Base-by-base conservation (phyloP, 2,797 vertebrate species). In the Salarias fasciatus region DNA sequence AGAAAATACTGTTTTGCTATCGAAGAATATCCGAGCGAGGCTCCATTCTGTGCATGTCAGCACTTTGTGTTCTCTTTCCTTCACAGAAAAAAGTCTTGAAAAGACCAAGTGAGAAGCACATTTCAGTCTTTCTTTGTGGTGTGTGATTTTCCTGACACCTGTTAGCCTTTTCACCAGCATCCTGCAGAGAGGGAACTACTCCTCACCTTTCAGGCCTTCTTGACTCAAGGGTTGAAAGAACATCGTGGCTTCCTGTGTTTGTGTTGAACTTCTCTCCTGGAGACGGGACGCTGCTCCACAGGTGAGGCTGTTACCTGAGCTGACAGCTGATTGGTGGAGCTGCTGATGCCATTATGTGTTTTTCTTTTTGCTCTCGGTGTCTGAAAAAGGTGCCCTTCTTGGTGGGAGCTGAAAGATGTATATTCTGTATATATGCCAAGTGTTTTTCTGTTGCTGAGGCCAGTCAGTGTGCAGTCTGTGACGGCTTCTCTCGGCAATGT, bases 141-240 rank as follows among this genome's bases (percentile, higher is more conserved):
- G 60, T 76, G 5, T 51, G 56, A 44, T 15, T 50, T 29, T 51
- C n/a, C 30, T 18, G 6, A 82, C 88, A 91, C 88, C 87, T 87
- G 79, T 83, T 85, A 89, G 87, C 87, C 89, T 92, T 90, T 83
- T 89, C 88, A 89, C 84, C 89, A 91, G 90, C 91, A 88, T 84
- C 82, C 69, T 87, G 75, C 86, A 86, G 85, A 83, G 80, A 84
- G 80, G 78, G 64, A 77, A 84, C 76, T 54, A 49, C 79, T 84
- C 79, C 72, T 72, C 64, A 78, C 71, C 68, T 69, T 75, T 74
- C 68, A 69, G 72, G 80, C 72, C 79, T 85, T 83, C 64, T 74
- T 49, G 59, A 53, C 73, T 78, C 53, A 24, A 18, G 24, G 18
- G 18, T 24, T 24, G 18, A 24, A 24, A 73, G 49, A 75, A 63